phyloP scores from a whole-genome alignment of 2,113 vertebrate genomes.

The Podarcis raffonei region DNA sequence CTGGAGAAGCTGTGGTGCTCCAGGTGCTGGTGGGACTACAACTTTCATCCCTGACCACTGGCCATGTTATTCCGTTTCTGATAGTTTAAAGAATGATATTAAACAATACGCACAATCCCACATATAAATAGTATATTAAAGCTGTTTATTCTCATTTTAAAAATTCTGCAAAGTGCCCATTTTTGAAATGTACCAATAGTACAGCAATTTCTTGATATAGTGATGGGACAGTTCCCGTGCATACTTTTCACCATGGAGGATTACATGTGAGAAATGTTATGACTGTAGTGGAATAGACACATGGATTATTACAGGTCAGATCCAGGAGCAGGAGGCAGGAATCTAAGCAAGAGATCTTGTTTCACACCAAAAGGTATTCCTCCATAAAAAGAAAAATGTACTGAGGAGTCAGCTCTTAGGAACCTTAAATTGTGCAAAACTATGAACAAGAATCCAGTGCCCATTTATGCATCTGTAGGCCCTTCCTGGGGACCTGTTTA shows the following conservation, averaged over 20 bases:
- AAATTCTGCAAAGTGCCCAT: not conserved
- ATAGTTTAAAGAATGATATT: not conserved
- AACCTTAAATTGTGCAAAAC: not conserved
- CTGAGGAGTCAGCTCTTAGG: too few relatives aligned
- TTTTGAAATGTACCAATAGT: not conserved
- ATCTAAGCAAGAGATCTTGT: not conserved
- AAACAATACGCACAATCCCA: not conserved
- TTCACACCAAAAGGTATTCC: not conserved
- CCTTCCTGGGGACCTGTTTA: not conserved
- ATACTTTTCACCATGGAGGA: not conserved
- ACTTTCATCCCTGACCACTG: too few relatives aligned
- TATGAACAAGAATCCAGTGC: too few relatives aligned
- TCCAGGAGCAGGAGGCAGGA: not conserved
- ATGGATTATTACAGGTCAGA: not conserved
- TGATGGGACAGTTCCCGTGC: not conserved
- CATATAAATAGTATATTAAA: too few relatives aligned
- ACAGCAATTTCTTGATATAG: not conserved
- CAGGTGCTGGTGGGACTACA: too few relatives aligned
- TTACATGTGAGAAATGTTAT: not conserved
- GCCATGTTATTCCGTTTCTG: not conserved
- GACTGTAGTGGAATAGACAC: not conserved
- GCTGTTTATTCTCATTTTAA: too few relatives aligned
- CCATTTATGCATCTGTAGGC: not conserved
- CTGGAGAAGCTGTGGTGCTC: too few relatives aligned
- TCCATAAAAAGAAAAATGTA: not conserved